These are phyloP conservation scores for Hippocampus abdominalis DNA, from an alignment of 2,113 vertebrate genomes.

Conservation along the genomic window DNA sequence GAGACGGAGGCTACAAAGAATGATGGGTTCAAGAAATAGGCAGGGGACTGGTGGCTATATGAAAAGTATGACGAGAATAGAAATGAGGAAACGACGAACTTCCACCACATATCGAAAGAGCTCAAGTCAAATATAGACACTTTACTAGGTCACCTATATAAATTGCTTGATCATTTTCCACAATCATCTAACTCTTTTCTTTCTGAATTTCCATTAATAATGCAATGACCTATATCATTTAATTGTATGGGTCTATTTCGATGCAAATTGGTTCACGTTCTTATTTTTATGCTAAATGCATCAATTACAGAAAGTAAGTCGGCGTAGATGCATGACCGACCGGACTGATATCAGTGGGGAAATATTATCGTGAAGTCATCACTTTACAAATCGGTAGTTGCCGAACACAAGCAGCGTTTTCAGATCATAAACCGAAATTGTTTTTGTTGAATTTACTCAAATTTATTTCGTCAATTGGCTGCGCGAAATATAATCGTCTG, in stretches of 20 bases:
- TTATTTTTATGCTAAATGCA: slow-evolving; percentile 53
- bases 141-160: slow-evolving; percentile 73
- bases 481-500: no score
- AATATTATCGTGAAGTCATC: neutral
- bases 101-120: slow-evolving; percentile 38
- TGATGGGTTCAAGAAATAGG: slow-evolving; percentile 18
- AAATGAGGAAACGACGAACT: slow-evolving; percentile 28
- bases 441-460: no score
- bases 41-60: slow-evolving; percentile 20
- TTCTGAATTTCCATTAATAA: slow-evolving; percentile 72
- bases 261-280: slow-evolving; percentile 68
- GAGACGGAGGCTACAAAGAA: slow-evolving; percentile 46
- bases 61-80: slow-evolving; percentile 27
- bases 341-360: neutral
- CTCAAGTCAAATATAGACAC: slow-evolving; percentile 67
- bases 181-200: slow-evolving; percentile 61
- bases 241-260: slow-evolving; percentile 73
- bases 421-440: no score
- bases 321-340: neutral
- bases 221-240: slow-evolving; percentile 75
- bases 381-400: neutral
- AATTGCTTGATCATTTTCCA: slow-evolving; percentile 67
- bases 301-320: slow-evolving; percentile 27
- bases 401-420: no score
- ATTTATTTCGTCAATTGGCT: no score